phyloP scores from a whole-genome alignment of 2,113 vertebrate genomes.

The Psilopogon haemacephalus region DNA sequence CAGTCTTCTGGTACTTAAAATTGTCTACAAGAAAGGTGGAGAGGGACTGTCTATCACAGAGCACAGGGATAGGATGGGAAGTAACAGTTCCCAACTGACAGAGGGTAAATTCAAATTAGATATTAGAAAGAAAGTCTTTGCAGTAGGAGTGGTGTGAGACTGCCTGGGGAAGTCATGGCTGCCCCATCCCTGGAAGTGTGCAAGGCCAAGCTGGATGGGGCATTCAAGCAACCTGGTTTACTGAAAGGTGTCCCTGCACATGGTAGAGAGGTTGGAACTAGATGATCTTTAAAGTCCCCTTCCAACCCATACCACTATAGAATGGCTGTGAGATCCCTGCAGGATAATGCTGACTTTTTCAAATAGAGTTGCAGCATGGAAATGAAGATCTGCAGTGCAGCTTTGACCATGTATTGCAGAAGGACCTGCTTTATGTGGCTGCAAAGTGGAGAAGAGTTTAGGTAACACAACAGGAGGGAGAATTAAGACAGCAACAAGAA shows the following conservation, averaged over 20 bases:
- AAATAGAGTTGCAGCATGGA: background rate
- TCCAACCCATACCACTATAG: background rate
- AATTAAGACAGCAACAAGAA: background rate
- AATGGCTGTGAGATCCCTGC: background rate
- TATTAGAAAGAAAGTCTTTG: background rate
- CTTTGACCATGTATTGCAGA: fast-evolving
- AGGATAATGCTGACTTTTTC: background rate
- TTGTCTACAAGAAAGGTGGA: background rate
- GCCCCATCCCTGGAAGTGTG: background rate
- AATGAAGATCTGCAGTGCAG: background rate
- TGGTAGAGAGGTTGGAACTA: background rate
- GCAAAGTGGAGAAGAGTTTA: background rate
- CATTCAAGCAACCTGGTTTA: background rate
- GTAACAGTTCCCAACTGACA: background rate
- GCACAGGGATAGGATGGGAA: background rate
- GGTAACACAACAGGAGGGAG: fast-evolving
- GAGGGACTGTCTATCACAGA: background rate
- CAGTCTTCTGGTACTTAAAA: background rate
- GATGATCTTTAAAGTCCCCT: background rate
- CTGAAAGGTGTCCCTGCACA: background rate
- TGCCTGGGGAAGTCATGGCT: background rate
- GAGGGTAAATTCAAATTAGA: background rate
- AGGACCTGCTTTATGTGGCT: background rate
- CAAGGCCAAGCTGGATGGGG: too few species aligned
- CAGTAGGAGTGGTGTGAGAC: background rate